phyloP scores from a whole-genome alignment of 2,888 invertebrate species.

The Andrena flavipes region DNA sequence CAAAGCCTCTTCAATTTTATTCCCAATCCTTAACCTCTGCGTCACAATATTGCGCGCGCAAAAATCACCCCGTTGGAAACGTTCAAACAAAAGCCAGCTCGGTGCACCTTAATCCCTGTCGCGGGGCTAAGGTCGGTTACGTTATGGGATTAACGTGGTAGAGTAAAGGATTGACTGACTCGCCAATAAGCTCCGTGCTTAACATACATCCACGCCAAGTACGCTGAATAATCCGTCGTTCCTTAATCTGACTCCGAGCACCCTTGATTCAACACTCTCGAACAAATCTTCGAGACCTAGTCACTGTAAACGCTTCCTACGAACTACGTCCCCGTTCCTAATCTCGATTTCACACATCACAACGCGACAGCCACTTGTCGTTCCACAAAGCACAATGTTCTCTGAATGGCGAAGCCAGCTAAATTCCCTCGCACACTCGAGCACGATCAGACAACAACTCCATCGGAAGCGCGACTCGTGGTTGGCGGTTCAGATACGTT shows the following conservation, averaged over 20 bases:
- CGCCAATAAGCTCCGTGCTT: neutral
- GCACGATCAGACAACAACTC: too few relatives aligned
- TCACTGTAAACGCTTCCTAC: too few relatives aligned
- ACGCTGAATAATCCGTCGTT: constrained; percentile 1
- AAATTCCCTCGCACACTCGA: too few relatives aligned
- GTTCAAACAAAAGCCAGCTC: neutral
- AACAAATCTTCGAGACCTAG: too few relatives aligned
- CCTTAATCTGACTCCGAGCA: neutral
- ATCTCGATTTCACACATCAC: too few relatives aligned
- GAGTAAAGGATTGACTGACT: neutral
- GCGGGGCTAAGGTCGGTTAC: constrained; percentile 4
- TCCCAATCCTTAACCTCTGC: neutral
- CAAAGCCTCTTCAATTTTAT: neutral
- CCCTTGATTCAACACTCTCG: neutral
- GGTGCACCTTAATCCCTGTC: neutral
- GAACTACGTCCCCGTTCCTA: too few relatives aligned
- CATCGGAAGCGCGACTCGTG: too few relatives aligned
- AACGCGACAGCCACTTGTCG: too few relatives aligned
- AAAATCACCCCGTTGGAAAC: neutral
- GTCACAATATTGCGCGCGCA: neutral
- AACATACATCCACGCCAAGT: neutral
- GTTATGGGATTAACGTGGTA: constrained; percentile 10
- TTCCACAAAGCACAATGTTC: too few relatives aligned
- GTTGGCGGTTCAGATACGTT: too few relatives aligned
- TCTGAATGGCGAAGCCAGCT: too few relatives aligned